phyloP scores from a whole-genome alignment of 2,888 invertebrate species.

The Drosophila mayaguana region DNA sequence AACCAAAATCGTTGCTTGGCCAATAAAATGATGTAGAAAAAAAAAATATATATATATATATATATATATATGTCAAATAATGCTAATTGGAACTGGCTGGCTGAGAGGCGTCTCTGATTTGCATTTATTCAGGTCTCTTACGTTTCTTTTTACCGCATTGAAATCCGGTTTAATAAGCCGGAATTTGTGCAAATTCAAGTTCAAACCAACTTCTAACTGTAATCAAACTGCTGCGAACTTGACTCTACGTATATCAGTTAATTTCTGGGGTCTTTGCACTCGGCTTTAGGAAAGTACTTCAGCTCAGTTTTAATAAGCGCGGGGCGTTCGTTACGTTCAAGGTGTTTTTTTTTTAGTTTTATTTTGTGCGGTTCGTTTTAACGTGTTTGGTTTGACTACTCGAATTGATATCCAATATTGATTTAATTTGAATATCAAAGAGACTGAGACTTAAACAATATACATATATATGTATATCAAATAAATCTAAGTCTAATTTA shows the following conservation, averaged over 20 bases:
- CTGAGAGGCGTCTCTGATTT: conserved; percentile 21
- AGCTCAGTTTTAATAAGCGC: conserved; percentile 19
- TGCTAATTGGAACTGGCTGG: conserved; percentile 34
- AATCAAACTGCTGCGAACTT: conserved; percentile 4
- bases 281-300: conserved; percentile 18
- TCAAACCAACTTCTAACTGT: conserved; percentile 40
- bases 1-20: conserved; percentile 6
- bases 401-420: background rate
- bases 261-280: conserved; percentile 53
- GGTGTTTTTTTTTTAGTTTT: conserved; percentile 29
- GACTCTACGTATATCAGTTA: background rate
- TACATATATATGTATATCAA: background rate
- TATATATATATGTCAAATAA: conserved; percentile 26
- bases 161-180: conserved; percentile 46
- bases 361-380: background rate
- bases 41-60: background rate
- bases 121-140: conserved; percentile 7
- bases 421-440: background rate
- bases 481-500: background rate
- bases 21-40: conserved; percentile 24
- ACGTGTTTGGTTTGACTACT: background rate
- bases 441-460: background rate
- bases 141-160: background rate
- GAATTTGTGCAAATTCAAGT: conserved; percentile 40
- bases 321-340: conserved; percentile 34